phyloP scores from a whole-genome alignment of 2,113 vertebrate genomes.

The Trichomycterus rosablanca region DNA sequence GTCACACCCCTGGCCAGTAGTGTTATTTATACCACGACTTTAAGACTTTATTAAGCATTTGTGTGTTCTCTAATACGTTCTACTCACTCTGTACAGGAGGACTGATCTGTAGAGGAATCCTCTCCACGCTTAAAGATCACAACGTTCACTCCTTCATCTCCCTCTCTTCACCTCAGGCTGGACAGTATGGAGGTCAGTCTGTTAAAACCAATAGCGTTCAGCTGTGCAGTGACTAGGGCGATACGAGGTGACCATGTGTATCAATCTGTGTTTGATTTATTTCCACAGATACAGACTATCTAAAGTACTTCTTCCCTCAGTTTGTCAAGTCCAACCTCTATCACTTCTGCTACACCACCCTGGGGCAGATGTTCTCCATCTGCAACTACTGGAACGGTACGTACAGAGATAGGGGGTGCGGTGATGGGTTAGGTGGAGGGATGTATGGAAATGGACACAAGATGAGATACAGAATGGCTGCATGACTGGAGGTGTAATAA shows the following conservation, averaged over 20 bases:
- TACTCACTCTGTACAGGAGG: slow-evolving; percentile 66
- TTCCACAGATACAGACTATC: slow-evolving; percentile 71
- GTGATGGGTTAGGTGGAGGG: too few relatives aligned
- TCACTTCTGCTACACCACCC: slow-evolving; percentile 75
- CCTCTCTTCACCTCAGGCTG: slow-evolving; percentile 81
- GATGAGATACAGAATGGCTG: too few relatives aligned
- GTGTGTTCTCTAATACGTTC: too few relatives aligned
- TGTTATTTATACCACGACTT: too few relatives aligned
- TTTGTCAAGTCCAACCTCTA: slow-evolving; percentile 81
- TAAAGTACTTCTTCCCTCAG: slow-evolving; percentile 82
- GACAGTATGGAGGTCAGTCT: slow-evolving; percentile 80
- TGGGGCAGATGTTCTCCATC: slow-evolving; percentile 77
- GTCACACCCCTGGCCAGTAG: too few relatives aligned
- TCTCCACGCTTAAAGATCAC: slow-evolving; percentile 79
- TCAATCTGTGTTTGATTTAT: too few relatives aligned
- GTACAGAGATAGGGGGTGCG: too few relatives aligned
- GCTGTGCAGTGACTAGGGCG: too few relatives aligned
- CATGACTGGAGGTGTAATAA: too few relatives aligned
- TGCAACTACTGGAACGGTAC: slow-evolving; percentile 93
- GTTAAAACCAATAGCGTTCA: too few relatives aligned
- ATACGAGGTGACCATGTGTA: not conserved
- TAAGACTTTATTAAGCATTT: too few relatives aligned
- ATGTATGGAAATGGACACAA: too few relatives aligned
- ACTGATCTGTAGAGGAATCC: slow-evolving; percentile 80
- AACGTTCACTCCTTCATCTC: slow-evolving; percentile 87